phyloP scores from a whole-genome alignment of 1,140 invertebrate species.

The Drosophila nikananu region DNA sequence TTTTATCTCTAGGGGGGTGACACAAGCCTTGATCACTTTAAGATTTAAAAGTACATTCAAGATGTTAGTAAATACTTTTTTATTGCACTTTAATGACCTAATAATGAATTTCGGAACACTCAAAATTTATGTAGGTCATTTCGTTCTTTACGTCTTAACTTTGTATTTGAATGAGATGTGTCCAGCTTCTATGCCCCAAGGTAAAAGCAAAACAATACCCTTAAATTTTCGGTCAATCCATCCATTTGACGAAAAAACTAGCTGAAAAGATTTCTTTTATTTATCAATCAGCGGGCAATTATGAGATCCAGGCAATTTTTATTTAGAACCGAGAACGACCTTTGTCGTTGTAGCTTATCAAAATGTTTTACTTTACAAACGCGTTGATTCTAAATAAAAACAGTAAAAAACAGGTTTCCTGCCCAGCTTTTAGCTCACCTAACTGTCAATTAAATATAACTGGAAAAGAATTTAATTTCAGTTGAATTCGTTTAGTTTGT shows the following conservation, averaged over 20 bases:
- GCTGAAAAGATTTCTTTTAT: constrained; percentile 14
- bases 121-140: background rate
- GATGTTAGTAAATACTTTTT: background rate
- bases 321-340: background rate
- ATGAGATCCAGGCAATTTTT: background rate
- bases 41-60: no score
- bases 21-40: background rate
- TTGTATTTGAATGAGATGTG: constrained; percentile 8
- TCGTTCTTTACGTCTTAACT: background rate
- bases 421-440: background rate
- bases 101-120: background rate
- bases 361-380: background rate
- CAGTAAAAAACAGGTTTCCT: constrained; percentile 27
- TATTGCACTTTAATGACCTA: background rate
- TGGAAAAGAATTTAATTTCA: background rate
- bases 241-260: background rate
- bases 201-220: background rate
- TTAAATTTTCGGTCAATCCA: background rate
- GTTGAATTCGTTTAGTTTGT: background rate
- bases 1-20: background rate
- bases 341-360: constrained; percentile 5
- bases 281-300: constrained; percentile 12
- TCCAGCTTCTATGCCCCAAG: background rate
- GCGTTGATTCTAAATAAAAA: constrained; percentile 5
- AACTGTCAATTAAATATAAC: constrained; percentile 27